A percentile compares a stretch with the other conserved stretches of the same genome.
These are phyloP conservation scores for Cyaniris semiargus DNA, from an alignment of 2,888 invertebrate species.

Conservation along the genomic window DNA sequence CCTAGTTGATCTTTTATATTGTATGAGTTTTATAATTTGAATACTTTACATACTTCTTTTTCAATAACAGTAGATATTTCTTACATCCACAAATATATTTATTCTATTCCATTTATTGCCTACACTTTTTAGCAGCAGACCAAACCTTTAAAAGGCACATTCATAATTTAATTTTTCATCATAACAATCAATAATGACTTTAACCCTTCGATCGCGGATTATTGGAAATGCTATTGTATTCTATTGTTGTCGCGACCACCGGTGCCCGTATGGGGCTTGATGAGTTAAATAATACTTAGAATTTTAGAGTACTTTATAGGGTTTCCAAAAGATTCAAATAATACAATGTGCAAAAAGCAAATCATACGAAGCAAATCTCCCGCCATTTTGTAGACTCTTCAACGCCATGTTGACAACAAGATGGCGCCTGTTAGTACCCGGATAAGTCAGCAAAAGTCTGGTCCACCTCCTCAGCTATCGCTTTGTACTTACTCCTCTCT, in stretches of 20 bases:
- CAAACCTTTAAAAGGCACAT: conserved; percentile 28
- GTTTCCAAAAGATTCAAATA: conserved; percentile 3
- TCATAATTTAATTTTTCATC: neutral
- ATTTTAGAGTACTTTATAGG: neutral
- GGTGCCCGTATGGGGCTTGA: no score
- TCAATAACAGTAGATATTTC: neutral
- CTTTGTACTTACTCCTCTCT: conserved; percentile 98
- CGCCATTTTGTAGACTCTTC: conserved; percentile 43
- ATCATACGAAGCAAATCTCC: conserved; percentile 41
- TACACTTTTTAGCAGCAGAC: neutral
- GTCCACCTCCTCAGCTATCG: conserved; percentile 98
- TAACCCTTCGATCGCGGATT: no score
- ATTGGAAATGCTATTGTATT: no score
- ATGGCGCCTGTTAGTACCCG: conserved; percentile 84
- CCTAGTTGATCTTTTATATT: neutral
- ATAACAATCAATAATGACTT: conserved; percentile 12
- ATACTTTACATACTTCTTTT: neutral
- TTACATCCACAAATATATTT: neutral
- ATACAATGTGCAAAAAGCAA: conserved; percentile 42
- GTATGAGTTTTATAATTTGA: neutral
- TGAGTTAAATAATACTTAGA: neutral
- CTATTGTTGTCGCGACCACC: no score
- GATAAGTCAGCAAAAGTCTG: conserved; percentile 97
- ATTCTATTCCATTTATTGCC: neutral
- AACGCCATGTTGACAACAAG: conserved; percentile 43